Percentiles rank a stretch among this genome's conserved stretches.
Conservation (phyloP, 2,888 invertebrate species). For the Mesorhabditis sp. region DNA sequence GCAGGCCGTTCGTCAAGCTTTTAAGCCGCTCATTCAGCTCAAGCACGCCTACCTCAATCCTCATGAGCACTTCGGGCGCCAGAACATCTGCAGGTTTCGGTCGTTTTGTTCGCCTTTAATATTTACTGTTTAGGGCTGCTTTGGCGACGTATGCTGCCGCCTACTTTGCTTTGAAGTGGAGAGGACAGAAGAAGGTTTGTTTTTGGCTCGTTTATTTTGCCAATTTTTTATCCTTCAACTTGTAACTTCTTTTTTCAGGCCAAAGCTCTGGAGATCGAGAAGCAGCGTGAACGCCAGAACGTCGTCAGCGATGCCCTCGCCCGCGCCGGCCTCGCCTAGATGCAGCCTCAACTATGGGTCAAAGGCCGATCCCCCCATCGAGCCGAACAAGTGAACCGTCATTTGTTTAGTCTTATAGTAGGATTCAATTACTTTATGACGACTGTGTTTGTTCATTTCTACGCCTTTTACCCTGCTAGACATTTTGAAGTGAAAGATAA, state of each 20-base stretch:
- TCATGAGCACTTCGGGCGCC: slow-evolving; percentile 54
- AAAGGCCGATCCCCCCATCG: not conserved
- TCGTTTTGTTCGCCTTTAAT: not conserved
- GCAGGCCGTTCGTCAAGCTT: not conserved
- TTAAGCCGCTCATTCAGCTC: not conserved
- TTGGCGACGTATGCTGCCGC: slow-evolving; percentile 49
- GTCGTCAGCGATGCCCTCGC: slow-evolving; percentile 35
- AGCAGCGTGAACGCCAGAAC: slow-evolving; percentile 31
- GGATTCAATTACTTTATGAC: no score
- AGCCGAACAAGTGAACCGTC: not conserved
- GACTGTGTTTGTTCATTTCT: no score
- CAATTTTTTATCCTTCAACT: not conserved
- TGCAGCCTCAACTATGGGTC: no score
- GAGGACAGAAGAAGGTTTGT: slow-evolving; percentile 39
- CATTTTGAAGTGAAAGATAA: no score
- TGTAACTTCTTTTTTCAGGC: slow-evolving; percentile 16
- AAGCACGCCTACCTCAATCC: slow-evolving; percentile 47
- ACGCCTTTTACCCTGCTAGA: no score
- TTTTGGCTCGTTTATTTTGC: not conserved
- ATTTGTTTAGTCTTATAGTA: no score
- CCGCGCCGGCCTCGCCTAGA: slow-evolving; percentile 24
- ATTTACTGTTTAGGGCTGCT: slow-evolving; percentile 24
- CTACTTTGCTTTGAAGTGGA: slow-evolving; percentile 49
- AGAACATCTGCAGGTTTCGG: slow-evolving; percentile 47
- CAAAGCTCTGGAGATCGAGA: slow-evolving; percentile 26